A percentile compares a stretch with the other conserved stretches of the same genome.
phyloP scores from a whole-genome alignment of 2,888 invertebrate genomes.

The Hydrotaea diabolus region DNA sequence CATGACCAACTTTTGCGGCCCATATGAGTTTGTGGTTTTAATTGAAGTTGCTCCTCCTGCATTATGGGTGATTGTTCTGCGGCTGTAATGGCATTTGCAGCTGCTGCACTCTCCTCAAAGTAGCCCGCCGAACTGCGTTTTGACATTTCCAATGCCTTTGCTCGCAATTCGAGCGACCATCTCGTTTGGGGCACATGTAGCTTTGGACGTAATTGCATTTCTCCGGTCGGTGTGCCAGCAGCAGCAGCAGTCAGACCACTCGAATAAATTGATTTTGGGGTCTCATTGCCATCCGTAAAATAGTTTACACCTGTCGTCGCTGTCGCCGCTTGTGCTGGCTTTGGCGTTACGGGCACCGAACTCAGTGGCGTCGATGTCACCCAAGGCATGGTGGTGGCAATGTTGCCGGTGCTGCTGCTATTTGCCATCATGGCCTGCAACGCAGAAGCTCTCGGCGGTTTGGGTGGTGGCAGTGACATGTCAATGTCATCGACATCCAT shows the following conservation, averaged over 20 bases:
- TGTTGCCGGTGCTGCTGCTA: slow-evolving; percentile 72
- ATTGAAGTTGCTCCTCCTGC: not conserved
- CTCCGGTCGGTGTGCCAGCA: not conserved
- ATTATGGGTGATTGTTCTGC: not conserved
- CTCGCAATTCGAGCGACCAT: slow-evolving; percentile 73
- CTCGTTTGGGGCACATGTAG: slow-evolving; percentile 50
- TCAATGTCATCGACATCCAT: slow-evolving; percentile 63
- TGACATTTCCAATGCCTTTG: slow-evolving; percentile 73
- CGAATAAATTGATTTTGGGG: slow-evolving; percentile 56
- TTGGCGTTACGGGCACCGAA: not conserved
- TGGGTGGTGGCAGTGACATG: slow-evolving; percentile 54
- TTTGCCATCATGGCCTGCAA: slow-evolving; percentile 70
- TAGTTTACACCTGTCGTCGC: slow-evolving; percentile 23
- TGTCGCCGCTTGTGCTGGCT: not conserved
- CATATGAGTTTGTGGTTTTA: slow-evolving; percentile 9
- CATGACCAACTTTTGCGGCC: slow-evolving; percentile 70
- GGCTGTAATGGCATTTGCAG: not conserved
- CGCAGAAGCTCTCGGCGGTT: slow-evolving; percentile 50
- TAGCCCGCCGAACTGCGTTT: slow-evolving; percentile 71
- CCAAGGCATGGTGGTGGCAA: slow-evolving; percentile 41
- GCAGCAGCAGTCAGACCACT: not conserved
- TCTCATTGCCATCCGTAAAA: slow-evolving; percentile 46
- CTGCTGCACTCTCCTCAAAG: not conserved
- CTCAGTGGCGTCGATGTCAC: slow-evolving; percentile 39
- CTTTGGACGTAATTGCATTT: slow-evolving; percentile 50